These are phyloP conservation scores for Drosophila parabipectinata DNA, from an alignment of 1,140 invertebrate genomes.

Conservation along the genomic window DNA sequence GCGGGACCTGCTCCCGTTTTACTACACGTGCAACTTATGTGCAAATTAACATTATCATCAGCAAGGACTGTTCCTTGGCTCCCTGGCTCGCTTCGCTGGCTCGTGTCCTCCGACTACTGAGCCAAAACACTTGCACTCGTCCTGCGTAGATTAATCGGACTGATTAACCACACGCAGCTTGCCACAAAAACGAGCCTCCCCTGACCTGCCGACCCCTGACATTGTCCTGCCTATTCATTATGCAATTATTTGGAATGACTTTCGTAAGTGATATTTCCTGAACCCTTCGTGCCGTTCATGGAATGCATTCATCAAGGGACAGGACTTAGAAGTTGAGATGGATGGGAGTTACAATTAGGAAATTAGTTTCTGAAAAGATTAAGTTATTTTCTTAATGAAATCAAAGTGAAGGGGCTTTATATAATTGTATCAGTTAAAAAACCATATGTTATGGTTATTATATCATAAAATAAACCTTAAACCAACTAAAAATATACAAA, in stretches of 20 bases:
- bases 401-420: no score
- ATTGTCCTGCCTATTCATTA: conserved; percentile 67
- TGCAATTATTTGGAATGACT: conserved; percentile 82
- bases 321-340: conserved; percentile 4
- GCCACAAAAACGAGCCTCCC: background rate
- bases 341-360: conserved; percentile 7
- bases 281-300: conserved; percentile 18
- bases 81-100: conserved; percentile 7
- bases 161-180: conserved; percentile 75
- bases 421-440: no score
- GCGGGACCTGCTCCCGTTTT: conserved; percentile 25
- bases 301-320: conserved; percentile 52
- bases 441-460: no score
- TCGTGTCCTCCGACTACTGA: conserved; percentile 7
- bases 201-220: conserved; percentile 15
- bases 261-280: conserved; percentile 78
- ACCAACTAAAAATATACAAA: no score
- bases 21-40: conserved; percentile 55
- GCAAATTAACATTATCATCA: conserved; percentile 80
- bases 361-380: conserved; percentile 12
- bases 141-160: conserved; percentile 76
- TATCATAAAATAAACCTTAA: no score
- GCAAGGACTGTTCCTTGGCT: conserved; percentile 7
- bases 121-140: conserved; percentile 43
- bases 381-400: background rate